Evolutionary conservation across 2,888 invertebrate genomes (phyloP).

Genomic region (Phytoseiulus persimilis): DNA sequence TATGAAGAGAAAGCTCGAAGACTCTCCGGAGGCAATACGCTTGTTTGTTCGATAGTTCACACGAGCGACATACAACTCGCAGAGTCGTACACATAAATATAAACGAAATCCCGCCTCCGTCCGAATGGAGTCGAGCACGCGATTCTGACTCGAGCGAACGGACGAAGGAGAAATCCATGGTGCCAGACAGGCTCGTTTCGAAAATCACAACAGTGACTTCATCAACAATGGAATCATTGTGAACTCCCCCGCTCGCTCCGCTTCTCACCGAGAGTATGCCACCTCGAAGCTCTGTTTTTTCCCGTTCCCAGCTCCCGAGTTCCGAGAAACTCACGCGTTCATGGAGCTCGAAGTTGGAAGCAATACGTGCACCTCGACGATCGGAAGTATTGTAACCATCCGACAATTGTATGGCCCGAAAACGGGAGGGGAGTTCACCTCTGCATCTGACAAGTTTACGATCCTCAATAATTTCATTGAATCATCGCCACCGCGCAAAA

Average conservation of each 20-base stretch:
- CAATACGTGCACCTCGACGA: too few species aligned
- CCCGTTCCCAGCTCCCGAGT: too few species aligned
- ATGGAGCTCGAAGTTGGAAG: too few species aligned
- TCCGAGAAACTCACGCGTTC: too few species aligned
- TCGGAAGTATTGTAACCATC: too few species aligned
- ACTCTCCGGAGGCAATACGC: background rate
- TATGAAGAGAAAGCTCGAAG: background rate
- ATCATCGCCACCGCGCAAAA: too few species aligned
- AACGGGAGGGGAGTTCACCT: too few species aligned
- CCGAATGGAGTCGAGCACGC: background rate
- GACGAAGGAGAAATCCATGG: background rate
- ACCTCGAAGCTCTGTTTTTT: too few species aligned
- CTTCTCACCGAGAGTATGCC: too few species aligned
- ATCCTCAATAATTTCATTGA: too few species aligned
- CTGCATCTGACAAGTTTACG: too few species aligned
- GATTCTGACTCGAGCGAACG: background rate
- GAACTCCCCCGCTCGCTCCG: background rate
- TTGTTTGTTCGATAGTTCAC: conserved; percentile 5
- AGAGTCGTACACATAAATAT: background rate
- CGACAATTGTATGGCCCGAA: too few species aligned
- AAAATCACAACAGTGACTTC: background rate
- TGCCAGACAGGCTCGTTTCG: background rate
- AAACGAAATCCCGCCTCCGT: background rate
- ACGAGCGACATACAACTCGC: background rate
- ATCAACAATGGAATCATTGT: background rate